A percentile compares a stretch with the other conserved stretches of the same genome.
Conservation (phyloP, 2,888 invertebrate genomes). For the Melanargia galathea region DNA sequence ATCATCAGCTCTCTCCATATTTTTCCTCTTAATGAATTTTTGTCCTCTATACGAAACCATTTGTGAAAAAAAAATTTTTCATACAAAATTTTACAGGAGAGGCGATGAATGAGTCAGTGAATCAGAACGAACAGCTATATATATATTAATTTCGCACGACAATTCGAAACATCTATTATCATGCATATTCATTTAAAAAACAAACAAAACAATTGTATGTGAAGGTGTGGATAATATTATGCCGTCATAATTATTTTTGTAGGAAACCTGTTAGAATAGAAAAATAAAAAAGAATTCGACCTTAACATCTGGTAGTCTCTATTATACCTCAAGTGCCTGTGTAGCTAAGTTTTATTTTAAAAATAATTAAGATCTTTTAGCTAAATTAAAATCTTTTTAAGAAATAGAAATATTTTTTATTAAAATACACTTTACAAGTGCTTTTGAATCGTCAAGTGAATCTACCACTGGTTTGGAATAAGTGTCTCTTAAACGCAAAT, state of each 20-base stretch:
- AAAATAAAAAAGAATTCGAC: constrained; percentile 39
- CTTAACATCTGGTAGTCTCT: constrained; percentile 30
- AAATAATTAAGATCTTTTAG: constrained; percentile 11
- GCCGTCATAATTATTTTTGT: constrained; percentile 44
- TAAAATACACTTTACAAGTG: too few species aligned
- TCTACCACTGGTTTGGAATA: too few species aligned
- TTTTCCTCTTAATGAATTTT: too few species aligned
- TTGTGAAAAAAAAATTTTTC: too few species aligned
- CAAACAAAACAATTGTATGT: constrained; percentile 33
- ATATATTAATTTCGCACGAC: neutral
- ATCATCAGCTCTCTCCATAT: too few species aligned
- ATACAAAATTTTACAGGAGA: too few species aligned
- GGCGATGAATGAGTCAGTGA: too few species aligned
- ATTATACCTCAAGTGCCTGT: constrained; percentile 19
- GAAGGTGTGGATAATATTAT: constrained; percentile 39
- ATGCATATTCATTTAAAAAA: constrained; percentile 24
- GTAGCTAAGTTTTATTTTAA: neutral
- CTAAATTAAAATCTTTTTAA: too few species aligned
- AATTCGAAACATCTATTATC: constrained; percentile 8
- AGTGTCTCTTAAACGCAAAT: constrained; percentile 31
- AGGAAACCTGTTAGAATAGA: constrained; percentile 42
- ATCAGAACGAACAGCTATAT: too few species aligned
- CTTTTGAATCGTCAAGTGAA: too few species aligned
- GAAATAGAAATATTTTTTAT: too few species aligned
- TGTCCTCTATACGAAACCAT: too few species aligned